phyloP scores from a whole-genome alignment of 1,140 invertebrate genomes.

The Idris sp. region DNA sequence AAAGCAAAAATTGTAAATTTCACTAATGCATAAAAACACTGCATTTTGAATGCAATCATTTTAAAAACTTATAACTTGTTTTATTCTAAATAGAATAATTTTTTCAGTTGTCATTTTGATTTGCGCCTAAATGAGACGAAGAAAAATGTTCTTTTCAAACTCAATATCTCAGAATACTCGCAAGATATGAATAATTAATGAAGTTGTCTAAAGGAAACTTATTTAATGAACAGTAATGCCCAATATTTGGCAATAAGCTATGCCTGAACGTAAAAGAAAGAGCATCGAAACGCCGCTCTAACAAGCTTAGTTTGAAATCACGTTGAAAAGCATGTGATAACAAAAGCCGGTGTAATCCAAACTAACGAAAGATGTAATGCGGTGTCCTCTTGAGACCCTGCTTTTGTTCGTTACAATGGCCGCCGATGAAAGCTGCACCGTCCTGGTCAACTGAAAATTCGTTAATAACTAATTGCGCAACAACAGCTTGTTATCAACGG shows the following conservation, averaged over 20 bases:
- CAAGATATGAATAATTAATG: too few relatives aligned
- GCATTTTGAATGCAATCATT: too few relatives aligned
- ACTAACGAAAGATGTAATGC: conserved; percentile 52
- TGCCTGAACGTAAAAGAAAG: conserved; percentile 23
- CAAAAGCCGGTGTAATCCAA: conserved; percentile 46
- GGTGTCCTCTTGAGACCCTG: conserved; percentile 47
- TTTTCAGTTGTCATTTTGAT: too few relatives aligned
- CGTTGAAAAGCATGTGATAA: conserved; percentile 42
- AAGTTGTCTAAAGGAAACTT: too few relatives aligned
- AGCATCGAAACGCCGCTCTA: conserved; percentile 24
- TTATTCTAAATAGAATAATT: too few relatives aligned
- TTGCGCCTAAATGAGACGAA: too few relatives aligned
- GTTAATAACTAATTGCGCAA: conserved; percentile 59
- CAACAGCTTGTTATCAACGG: conserved; percentile 58
- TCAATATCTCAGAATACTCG: too few relatives aligned
- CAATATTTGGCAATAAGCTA: conserved; percentile 16
- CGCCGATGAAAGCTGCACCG: conserved; percentile 2
- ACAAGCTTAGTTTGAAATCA: conserved; percentile 38
- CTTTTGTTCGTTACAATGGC: conserved; percentile 51
- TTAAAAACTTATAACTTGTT: too few relatives aligned
- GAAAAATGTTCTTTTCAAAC: too few relatives aligned
- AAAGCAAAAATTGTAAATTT: too few relatives aligned
- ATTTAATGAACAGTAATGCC: conserved; percentile 11
- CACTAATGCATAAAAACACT: too few relatives aligned
- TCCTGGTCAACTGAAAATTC: conserved; percentile 48